Percentiles rank a stretch among this genome's conserved stretches.
Conservation (phyloP, 2,888 invertebrate species). For the Biston betularia region DNA sequence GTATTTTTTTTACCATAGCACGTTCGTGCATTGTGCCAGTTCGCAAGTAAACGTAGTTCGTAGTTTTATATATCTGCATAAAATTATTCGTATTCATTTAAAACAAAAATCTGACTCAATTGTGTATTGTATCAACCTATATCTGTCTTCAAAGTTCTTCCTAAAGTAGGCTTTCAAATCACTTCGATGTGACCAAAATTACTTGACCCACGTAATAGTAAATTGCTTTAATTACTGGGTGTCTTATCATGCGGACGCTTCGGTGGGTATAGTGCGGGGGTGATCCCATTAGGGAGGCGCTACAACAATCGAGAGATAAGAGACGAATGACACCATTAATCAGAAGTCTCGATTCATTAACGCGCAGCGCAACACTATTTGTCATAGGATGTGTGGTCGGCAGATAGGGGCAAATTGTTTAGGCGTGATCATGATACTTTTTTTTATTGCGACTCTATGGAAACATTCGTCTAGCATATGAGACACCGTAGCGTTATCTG, state of each 20-base stretch:
- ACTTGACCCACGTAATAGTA: slow-evolving; percentile 41
- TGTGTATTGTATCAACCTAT: too few species aligned
- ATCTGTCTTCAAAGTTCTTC: slow-evolving; percentile 7
- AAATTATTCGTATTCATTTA: too few species aligned
- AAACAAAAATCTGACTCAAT: too few species aligned
- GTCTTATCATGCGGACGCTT: slow-evolving; percentile 30
- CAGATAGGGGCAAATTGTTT: slow-evolving; percentile 56
- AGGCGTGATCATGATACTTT: slow-evolving; percentile 28
- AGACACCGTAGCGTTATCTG: neutral
- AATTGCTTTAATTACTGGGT: slow-evolving; percentile 35
- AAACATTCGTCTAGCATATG: neutral
- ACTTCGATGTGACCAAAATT: slow-evolving; percentile 20
- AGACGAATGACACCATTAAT: slow-evolving; percentile 77
- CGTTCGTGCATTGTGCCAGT: too few species aligned
- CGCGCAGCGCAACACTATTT: slow-evolving; percentile 69
- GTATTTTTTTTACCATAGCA: too few species aligned
- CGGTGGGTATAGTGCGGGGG: slow-evolving; percentile 53
- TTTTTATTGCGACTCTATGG: slow-evolving; percentile 2
- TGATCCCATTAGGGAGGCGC: slow-evolving; percentile 79
- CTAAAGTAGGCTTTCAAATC: slow-evolving; percentile 4
- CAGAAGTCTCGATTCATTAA: slow-evolving; percentile 80
- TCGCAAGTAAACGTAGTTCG: too few species aligned
- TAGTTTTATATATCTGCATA: too few species aligned
- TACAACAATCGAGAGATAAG: slow-evolving; percentile 72
- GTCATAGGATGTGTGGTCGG: slow-evolving; percentile 75